Percentiles rank a stretch among this genome's conserved stretches.
These are phyloP conservation scores for Sorex maritimensis DNA, from an alignment of 2,797 vertebrate genomes.

Conservation along the genomic window DNA sequence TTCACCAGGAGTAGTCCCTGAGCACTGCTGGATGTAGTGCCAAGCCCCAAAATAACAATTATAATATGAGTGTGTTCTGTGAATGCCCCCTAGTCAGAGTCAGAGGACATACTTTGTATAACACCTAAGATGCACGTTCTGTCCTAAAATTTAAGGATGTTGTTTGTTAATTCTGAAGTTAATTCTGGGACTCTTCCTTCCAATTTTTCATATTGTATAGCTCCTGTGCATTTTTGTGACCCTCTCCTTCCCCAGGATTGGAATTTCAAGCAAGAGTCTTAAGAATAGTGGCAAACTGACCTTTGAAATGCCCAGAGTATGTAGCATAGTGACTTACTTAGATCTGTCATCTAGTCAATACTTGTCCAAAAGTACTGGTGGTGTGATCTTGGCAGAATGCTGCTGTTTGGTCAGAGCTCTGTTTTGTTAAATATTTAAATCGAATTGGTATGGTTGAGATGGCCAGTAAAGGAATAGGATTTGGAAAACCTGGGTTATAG, in stretches of 20 bases:
- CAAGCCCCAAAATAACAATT: too few relatives aligned
- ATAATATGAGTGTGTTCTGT: neutral
- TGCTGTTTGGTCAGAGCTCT: neutral
- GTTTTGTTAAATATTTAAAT: conserved; percentile 1
- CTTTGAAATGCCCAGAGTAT: conserved; percentile 24
- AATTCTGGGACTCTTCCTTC: neutral
- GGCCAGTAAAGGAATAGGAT: neutral
- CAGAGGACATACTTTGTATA: neutral
- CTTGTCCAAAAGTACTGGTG: neutral
- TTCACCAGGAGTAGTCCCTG: too few relatives aligned
- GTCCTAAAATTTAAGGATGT: conserved; percentile 43
- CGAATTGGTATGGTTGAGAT: too few relatives aligned
- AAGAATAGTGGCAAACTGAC: conserved; percentile 43
- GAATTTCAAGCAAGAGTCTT: conserved; percentile 36
- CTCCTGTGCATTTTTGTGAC: neutral
- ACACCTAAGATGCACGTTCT: neutral
- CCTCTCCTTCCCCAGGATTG: conserved; percentile 26
- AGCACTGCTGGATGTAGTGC: too few relatives aligned
- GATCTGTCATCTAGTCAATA: neutral
- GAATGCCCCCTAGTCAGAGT: conserved; percentile 3
- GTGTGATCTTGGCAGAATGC: neutral
- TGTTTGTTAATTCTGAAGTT: conserved; percentile 53
- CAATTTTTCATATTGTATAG: neutral
- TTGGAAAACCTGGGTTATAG: conserved; percentile 1
- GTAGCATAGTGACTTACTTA: neutral